phyloP scores from a whole-genome alignment of 2,888 invertebrate species.

The Netelia melanura region DNA sequence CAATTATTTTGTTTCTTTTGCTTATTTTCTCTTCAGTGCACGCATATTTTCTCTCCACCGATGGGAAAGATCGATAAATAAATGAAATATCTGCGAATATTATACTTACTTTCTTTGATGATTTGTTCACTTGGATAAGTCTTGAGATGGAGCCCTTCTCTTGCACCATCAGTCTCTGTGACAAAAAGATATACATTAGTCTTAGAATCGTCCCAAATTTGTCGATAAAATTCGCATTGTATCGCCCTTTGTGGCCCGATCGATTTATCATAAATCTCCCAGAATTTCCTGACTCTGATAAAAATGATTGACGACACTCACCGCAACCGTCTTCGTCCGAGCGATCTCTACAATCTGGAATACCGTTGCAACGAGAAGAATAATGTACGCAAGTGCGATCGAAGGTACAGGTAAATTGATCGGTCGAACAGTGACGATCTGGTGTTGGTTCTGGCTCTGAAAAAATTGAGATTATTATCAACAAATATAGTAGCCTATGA shows the following conservation, averaged over 20 bases:
- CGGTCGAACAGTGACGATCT: slow-evolving; percentile 78
- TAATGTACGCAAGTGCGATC: slow-evolving; percentile 84
- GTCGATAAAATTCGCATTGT: slow-evolving; percentile 42
- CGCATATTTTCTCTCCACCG: not conserved
- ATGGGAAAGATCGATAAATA: not conserved
- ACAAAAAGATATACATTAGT: slow-evolving; percentile 6
- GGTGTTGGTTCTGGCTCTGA: slow-evolving; percentile 58
- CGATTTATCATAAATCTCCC: not conserved
- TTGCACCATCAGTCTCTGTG: slow-evolving; percentile 79
- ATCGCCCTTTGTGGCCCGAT: not conserved
- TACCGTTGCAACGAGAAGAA: slow-evolving; percentile 85
- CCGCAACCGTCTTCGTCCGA: slow-evolving; percentile 87
- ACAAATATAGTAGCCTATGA: not conserved
- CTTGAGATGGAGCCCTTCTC: slow-evolving; percentile 87
- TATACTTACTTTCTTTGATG: slow-evolving; percentile 93
- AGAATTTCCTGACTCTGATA: slow-evolving; percentile 50
- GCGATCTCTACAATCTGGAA: slow-evolving; percentile 86
- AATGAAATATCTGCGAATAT: not conserved
- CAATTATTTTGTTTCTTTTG: not conserved
- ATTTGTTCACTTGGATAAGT: slow-evolving; percentile 92
- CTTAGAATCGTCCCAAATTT: not conserved
- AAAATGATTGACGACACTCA: slow-evolving; percentile 65
- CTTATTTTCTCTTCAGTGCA: not conserved
- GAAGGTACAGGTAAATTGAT: slow-evolving; percentile 83
- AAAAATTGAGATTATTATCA: slow-evolving; percentile 23